phyloP scores from a whole-genome alignment of 2,797 vertebrate genomes.

The Channallabes apus region DNA sequence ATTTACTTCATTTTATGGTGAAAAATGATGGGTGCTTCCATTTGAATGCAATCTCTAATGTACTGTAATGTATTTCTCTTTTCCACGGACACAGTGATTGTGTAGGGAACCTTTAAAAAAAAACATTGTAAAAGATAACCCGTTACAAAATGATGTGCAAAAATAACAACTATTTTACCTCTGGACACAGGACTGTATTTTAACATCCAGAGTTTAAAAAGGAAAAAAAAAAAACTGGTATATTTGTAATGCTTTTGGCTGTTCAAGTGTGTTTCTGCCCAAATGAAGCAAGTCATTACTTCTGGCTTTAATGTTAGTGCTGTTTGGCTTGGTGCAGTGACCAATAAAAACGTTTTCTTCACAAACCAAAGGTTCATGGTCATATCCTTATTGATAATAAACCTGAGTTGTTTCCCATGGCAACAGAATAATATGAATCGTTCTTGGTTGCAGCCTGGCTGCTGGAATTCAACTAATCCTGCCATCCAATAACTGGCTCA shows the following conservation, averaged over 20 bases:
- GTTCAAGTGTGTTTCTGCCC: neutral
- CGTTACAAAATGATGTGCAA: neutral
- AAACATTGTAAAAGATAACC: neutral
- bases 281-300: neutral
- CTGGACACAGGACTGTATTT: neutral
- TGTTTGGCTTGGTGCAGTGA: neutral
- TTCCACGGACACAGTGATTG: neutral
- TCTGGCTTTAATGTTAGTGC: neutral
- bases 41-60: neutral
- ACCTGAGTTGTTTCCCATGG: neutral
- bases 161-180: neutral
- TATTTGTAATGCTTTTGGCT: neutral
- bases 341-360: neutral
- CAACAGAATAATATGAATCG: neutral
- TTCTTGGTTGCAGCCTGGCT: neutral
- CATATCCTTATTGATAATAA: neutral
- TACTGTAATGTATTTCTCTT: neutral
- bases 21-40: neutral
- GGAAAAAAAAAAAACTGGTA: neutral
- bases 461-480: constrained; percentile 7
- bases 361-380: neutral
- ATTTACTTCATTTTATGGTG: neutral
- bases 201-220: neutral
- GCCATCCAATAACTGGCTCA: neutral
- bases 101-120: neutral